phyloP scores from a whole-genome alignment of 2,797 vertebrate species.

The Harpagifer antarcticus region DNA sequence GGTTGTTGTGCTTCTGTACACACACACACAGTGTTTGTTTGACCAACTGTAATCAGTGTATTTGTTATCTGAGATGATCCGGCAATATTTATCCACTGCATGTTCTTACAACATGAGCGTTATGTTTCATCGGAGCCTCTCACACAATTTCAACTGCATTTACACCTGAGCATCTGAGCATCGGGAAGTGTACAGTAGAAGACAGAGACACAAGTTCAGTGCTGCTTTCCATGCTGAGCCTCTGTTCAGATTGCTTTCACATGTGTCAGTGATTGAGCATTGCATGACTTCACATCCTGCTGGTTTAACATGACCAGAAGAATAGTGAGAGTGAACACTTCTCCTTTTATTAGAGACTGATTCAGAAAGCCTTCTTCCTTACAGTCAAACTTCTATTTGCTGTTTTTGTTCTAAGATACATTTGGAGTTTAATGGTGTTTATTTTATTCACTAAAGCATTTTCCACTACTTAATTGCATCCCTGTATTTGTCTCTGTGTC shows the following conservation, averaged over 20 bases:
- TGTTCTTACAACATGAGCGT: not conserved
- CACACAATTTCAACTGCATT: slow-evolving; percentile 9
- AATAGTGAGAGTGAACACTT: slow-evolving; percentile 10
- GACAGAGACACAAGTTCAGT: slow-evolving; percentile 34
- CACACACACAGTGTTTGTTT: slow-evolving; percentile 39
- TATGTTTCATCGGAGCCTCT: not conserved
- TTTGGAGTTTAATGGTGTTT: not conserved
- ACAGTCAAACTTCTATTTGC: not conserved
- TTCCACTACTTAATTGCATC: not conserved
- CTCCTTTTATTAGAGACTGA: slow-evolving; percentile 31
- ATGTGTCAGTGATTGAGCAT: slow-evolving; percentile 42
- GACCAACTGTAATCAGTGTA: slow-evolving; percentile 53
- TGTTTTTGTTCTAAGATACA: not conserved
- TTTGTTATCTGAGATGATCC: slow-evolving; percentile 29
- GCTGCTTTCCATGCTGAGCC: slow-evolving; percentile 24
- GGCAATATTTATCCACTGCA: slow-evolving; percentile 2
- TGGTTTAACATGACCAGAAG: slow-evolving; percentile 30
- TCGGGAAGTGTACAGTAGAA: slow-evolving; percentile 33
- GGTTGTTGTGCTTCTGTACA: slow-evolving; percentile 29
- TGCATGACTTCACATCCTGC: slow-evolving; percentile 30
- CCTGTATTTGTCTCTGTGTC: no score
- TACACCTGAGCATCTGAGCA: slow-evolving; percentile 18
- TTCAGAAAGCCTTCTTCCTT: slow-evolving; percentile 17
- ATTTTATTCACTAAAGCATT: not conserved
- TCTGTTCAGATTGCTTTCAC: slow-evolving; percentile 37